Evolutionary conservation across 2,888 invertebrate genomes (phyloP), one percentile per base, ranked within the genome.

Genomic region (Eupithecia centaureata): DNA sequence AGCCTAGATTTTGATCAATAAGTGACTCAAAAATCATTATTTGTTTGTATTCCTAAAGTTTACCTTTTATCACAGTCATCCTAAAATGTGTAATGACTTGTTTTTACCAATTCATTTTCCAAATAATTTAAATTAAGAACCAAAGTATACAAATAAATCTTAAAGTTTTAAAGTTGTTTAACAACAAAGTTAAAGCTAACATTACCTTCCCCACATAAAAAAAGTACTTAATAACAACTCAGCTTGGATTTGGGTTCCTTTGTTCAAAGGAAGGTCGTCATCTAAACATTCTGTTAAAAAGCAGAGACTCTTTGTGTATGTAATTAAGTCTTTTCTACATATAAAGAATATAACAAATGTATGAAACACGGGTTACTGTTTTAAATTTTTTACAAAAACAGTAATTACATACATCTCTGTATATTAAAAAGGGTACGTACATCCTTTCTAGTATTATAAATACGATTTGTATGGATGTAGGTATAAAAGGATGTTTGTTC

Each of bases 231-330:
- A 72, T 72, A 74, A 74, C 72, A 71, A 71, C 70, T 72, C 70
- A 70, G 75, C 79, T 78, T 79, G 74, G 73, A 76, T 79, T 80
- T 70, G 76, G 79, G 77, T 76, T 79, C 76, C 76, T 81, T 81
- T 80, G 80, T 81, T 79, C 74, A 64, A 64, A 70, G 18, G 67
- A 64, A 70, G 72, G 76, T 74, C 72, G 74, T 77, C 77, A 77
- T 71, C 73, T 72, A 71, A 76, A 77, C 68, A 74, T 75, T 73
- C 73, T 73, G 77, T 71, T 63, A 32, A 32, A 60, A 65, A 67
- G 65, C 62, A 67, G 66, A 63, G 56, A 60, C 59, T 65, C 52
- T 52, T 72, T 73, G 70, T 71, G 65, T 67, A 61, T 61, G 65
- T 69, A 57, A 57, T n/a, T 18, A 18, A 7, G n/a, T 30, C 5